Conservation (phyloP, 92 coral and sea anemone genomes). For the Metridium senile region DNA sequence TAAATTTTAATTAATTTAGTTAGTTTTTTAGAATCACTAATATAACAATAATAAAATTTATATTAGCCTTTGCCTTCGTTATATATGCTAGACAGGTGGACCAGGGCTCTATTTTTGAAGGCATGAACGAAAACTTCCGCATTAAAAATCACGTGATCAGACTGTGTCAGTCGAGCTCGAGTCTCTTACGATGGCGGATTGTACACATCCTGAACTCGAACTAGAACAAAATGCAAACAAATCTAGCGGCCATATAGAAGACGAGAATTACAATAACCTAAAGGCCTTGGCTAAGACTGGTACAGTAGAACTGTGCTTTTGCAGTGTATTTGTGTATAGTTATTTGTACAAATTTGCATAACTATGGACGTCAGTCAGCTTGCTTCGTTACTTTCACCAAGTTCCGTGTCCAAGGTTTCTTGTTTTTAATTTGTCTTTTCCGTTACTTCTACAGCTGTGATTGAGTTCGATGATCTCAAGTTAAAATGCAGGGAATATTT, state of each 20-base stretch:
- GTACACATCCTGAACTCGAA: background rate
- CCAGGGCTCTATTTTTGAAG: too few species aligned
- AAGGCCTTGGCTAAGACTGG: conserved; percentile 75
- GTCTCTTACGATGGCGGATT: conserved; percentile 19
- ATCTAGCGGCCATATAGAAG: conserved; percentile 39
- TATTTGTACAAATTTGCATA: background rate
- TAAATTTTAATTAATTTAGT: too few species aligned
- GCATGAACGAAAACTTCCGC: conserved; percentile 11
- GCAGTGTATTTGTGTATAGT: background rate
- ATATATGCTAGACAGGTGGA: too few species aligned
- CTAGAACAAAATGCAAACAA: conserved; percentile 19
- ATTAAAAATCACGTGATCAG: conserved; percentile 7
- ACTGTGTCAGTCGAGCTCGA: background rate
- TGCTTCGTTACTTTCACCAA: background rate
- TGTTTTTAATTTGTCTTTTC: background rate
- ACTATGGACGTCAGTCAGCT: background rate
- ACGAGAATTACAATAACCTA: conserved; percentile 64
- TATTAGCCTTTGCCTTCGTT: too few species aligned
- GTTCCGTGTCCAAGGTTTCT: background rate
- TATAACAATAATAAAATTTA: too few species aligned
- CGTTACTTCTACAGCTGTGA: conserved; percentile 52
- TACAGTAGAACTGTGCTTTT: conserved; percentile 9
- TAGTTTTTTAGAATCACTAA: too few species aligned
- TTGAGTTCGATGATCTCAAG: conserved; percentile 85
- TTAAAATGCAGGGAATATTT: conserved; percentile 79